These are phyloP conservation scores for Liolophura sinensis DNA, from an alignment of 1,140 invertebrate genomes.

Conservation along the genomic window DNA sequence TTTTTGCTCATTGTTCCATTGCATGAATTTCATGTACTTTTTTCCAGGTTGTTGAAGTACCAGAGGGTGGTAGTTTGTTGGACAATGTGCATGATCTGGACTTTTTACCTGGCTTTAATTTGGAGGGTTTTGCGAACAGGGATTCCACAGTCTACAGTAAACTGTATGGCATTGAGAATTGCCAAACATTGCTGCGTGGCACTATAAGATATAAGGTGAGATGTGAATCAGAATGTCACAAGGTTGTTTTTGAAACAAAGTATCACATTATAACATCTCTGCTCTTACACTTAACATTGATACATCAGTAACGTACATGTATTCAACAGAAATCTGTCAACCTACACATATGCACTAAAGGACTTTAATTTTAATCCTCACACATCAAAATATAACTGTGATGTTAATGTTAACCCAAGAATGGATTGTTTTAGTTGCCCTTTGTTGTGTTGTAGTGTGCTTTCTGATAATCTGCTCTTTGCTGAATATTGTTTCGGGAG, in stretches of 20 bases:
- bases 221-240: no score
- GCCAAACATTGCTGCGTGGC: constrained; percentile 86
- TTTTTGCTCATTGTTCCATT: no score
- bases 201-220: constrained; percentile 83
- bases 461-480: neutral
- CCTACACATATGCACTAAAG: no score
- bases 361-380: no score
- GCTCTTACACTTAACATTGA: no score
- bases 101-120: constrained; percentile 94
- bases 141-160: constrained; percentile 90
- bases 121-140: constrained; percentile 96
- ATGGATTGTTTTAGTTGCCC: neutral
- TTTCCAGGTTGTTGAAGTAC: constrained; percentile 81
- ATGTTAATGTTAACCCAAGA: neutral
- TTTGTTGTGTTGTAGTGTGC: neutral
- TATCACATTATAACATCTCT: neutral
- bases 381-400: no score
- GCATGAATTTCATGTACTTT: constrained; percentile 10
- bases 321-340: no score
- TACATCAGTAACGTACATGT: no score
- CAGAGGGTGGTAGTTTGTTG: constrained; percentile 86
- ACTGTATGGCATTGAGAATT: constrained; percentile 77
- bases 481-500: no score
- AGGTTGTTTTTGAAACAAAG: neutral
- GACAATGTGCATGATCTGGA: constrained; percentile 74